These are phyloP conservation scores for Xyliphius kryptos DNA, from an alignment of 2,113 vertebrate genomes.

Conservation along the genomic window DNA sequence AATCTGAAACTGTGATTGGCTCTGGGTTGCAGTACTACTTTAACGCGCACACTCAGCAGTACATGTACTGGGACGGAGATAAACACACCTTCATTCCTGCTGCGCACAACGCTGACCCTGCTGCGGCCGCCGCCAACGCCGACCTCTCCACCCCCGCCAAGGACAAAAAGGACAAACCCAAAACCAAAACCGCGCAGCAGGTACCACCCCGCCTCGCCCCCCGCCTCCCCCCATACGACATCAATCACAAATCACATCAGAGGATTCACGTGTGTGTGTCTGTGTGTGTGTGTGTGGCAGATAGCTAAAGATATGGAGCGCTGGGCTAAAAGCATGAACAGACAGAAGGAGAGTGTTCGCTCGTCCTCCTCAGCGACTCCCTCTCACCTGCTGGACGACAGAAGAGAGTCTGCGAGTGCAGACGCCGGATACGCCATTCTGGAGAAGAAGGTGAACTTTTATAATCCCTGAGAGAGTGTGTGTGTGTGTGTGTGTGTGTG, in stretches of 20 bases:
- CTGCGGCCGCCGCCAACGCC: constrained; percentile 46
- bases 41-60: constrained; percentile 79
- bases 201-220: too few species aligned
- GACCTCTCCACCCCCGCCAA: constrained; percentile 51
- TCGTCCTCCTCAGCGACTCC: constrained; percentile 48
- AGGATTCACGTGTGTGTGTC: neutral
- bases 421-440: constrained; percentile 84
- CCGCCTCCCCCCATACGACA: neutral
- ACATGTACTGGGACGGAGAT: constrained; percentile 88
- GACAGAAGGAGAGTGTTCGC: constrained; percentile 84
- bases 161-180: constrained; percentile 86
- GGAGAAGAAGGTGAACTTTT: constrained; percentile 77
- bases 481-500: neutral
- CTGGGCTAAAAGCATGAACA: constrained; percentile 84
- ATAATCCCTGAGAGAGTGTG: too few species aligned
- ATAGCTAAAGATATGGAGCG: constrained; percentile 91
- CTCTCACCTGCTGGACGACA: constrained; percentile 63
- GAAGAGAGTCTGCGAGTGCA: constrained; percentile 78
- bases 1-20: neutral
- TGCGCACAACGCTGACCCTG: constrained; percentile 39
- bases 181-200: constrained; percentile 86
- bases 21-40: constrained; percentile 73
- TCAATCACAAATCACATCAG: too few species aligned
- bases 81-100: constrained; percentile 74
- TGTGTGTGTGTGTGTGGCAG: constrained; percentile 48